phyloP scores from a whole-genome alignment of 1,140 invertebrate genomes.

The Theocolax elegans region DNA sequence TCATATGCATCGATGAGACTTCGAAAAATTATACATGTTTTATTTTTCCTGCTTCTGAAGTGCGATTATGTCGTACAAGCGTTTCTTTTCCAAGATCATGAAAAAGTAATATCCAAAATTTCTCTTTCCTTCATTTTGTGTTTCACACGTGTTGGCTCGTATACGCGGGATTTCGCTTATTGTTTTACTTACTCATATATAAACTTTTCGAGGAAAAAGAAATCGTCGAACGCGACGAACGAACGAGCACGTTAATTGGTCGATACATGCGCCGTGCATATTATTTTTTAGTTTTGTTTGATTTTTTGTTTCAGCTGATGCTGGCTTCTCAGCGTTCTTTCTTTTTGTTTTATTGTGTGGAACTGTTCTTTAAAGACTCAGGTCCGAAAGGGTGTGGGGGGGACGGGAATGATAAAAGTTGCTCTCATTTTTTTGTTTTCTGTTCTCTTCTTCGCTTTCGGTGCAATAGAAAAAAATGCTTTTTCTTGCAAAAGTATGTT shows the following conservation, averaged over 20 bases:
- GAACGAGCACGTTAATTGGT: slow-evolving; percentile 35
- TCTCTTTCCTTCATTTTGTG: no score
- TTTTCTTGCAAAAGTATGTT: background rate
- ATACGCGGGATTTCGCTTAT: background rate
- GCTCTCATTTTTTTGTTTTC: slow-evolving; percentile 17
- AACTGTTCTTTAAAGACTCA: slow-evolving; percentile 12
- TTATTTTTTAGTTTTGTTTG: slow-evolving; percentile 5
- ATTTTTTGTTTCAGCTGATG: slow-evolving; percentile 14
- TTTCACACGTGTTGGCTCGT: no score
- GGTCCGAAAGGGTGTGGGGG: slow-evolving; percentile 15
- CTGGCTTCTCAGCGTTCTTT: slow-evolving; percentile 13
- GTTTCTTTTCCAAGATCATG: no score
- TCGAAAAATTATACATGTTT: slow-evolving; percentile 18
- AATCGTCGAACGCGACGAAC: slow-evolving; percentile 39
- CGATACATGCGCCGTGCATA: slow-evolving; percentile 10
- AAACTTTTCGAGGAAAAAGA: slow-evolving; percentile 38
- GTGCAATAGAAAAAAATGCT: slow-evolving; percentile 28
- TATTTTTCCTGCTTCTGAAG: slow-evolving; percentile 17
- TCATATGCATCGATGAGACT: slow-evolving; percentile 14
- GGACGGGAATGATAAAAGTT: slow-evolving; percentile 28
- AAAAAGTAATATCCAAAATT: no score
- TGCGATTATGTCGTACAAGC: no score
- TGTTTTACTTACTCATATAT: no score
- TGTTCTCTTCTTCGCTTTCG: background rate
- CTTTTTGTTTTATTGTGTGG: slow-evolving; percentile 35